Evolutionary conservation across 2,888 invertebrate species (phyloP), one percentile per base, ranked within the genome.

Genomic region (Phaonia tiefii): DNA sequence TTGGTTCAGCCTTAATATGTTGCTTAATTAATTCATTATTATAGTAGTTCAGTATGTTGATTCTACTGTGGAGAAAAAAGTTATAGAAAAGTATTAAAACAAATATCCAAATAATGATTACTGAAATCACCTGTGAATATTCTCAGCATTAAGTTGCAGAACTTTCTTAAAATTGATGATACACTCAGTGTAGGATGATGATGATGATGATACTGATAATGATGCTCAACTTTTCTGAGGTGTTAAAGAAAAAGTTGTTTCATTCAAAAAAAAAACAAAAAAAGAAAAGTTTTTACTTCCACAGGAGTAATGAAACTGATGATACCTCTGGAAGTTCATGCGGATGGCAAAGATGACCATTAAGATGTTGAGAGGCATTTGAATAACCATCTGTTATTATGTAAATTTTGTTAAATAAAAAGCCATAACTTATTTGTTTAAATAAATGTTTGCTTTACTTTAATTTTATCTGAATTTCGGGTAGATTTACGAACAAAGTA

Each of bases 51-150:
- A 54, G 22, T 22, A 7, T 46, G 8, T 26, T 54, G 39, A 44
- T 51, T n/a, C n/a, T n/a, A n/a, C 63, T 79, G 39, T 25, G 22
- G 51, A 44, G 31, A 20, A 11, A 46, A 44, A n/a, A 49, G 15
- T n/a, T 8, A 8, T 54, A 70, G 10, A 26, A 13, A 77, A 20
- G 22, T 60, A 26, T 10, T 20, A 44, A 67, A 73, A 65, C 17
- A 44, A 46, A 49, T 49, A 25, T 26, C 22, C 63, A 51, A 60
- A 66, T 17, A 42, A 54, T 13, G 54, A 54, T 13, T 22, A 54
- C 22, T 5, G 1, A 74, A 70, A 71, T 71, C 80, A 80, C 80
- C 80, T 80, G 80, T 44, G 56, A 26, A 67, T 80, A 58, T 80
- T 80, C 80, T 49, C 80, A 80, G 56, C 44, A 49, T 66, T 74